A percentile compares a stretch with the other conserved stretches of the same genome.
Conservation (phyloP, 2,113 vertebrate genomes). For the Aegithalos caudatus region DNA sequence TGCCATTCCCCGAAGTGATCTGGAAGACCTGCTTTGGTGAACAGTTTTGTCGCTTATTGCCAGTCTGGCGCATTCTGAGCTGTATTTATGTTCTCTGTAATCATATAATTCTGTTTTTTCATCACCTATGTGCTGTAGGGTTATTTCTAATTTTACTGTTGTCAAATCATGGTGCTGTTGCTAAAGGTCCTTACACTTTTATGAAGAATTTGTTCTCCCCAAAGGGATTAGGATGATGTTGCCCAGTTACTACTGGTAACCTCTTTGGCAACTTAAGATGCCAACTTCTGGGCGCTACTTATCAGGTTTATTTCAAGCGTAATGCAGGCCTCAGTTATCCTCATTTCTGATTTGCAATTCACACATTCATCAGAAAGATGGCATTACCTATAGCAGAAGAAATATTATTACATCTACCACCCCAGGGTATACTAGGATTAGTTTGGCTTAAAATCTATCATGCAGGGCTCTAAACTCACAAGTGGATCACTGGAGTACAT, state of each 20-base stretch:
- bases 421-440: neutral
- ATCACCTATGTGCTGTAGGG: neutral
- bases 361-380: neutral
- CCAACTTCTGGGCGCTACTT: neutral
- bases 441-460: neutral
- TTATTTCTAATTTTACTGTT: neutral
- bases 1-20: neutral
- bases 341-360: neutral
- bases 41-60: neutral
- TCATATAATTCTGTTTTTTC: neutral
- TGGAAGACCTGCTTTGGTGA: neutral
- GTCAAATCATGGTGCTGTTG: neutral
- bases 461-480: neutral
- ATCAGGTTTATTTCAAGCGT: neutral
- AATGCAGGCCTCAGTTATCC: neutral
- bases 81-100: neutral
- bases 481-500: neutral
- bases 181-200: neutral
- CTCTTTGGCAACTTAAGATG: neutral
- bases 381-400: neutral
- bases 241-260: neutral
- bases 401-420: neutral
- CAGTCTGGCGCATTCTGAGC: neutral
- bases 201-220: neutral
- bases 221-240: neutral